Base-by-base conservation (phyloP, 2,113 vertebrate species). In the Calyptomena viridis region DNA sequence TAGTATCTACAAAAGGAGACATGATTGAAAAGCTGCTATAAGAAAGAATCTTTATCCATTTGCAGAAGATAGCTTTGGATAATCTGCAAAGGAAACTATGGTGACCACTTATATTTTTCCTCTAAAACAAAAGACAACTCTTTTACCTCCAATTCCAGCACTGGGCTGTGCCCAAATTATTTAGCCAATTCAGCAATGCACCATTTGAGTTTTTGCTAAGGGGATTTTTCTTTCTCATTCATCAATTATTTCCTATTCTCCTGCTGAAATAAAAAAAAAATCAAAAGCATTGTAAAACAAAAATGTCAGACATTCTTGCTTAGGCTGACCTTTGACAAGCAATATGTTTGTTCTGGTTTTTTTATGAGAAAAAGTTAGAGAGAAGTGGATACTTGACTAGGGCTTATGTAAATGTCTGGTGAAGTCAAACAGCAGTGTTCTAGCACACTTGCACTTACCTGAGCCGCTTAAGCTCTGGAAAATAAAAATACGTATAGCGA, bases 211-310 rank as follows among this genome's bases (percentile, higher is more conserved):
- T 90, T 91, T 76, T 75, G 46, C 58, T 90, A 42, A 83, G 23
- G 20, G 4, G 8, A 63, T 81, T 72, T 93, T 91, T 74, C 50
- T 83, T 89, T 79, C 47, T 86, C 31, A 78, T 77, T 93, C 56
- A 81, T 95, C 79, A 92, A 84, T 95, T 93, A 94, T 90, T 93
- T 95, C 46, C 63, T 85, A 47, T 91, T 83, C 95, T 94, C 11
- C 47, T 88, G 59, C 35, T 0, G 8, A 85, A 85, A 86, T 58
- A 89, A 92, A 91, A 89, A 92, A 91, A 85, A 86, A 87, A 42
- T 47, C 30, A 80, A 90, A 90, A 56, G 20, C 30, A 58, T 81
- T 85, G 62, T 77, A 68, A 88, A 96, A 80, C 50, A 87, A 91
- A 94, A 83, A 35, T 6, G 2, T 90, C 87, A 92, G 52, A 86